These are phyloP conservation scores for Archegozetes longisetosus DNA, from an alignment of 1,140 invertebrate genomes.

Conservation along the genomic window DNA sequence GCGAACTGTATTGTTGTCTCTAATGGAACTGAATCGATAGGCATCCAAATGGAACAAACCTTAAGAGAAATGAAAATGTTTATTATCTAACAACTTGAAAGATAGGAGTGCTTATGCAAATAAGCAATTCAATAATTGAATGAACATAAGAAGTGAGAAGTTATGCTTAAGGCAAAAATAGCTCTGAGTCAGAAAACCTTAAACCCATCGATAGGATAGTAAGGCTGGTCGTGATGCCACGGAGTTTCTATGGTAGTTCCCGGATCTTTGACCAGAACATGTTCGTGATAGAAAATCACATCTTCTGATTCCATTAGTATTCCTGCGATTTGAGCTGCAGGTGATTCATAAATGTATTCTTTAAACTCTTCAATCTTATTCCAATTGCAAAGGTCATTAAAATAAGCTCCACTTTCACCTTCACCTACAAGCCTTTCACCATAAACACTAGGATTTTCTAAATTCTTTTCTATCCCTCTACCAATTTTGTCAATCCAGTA, in stretches of 20 bases:
- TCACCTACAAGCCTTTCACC: conserved; percentile 16
- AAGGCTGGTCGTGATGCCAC: conserved; percentile 27
- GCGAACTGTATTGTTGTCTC: conserved; percentile 23
- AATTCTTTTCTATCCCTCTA: conserved; percentile 17
- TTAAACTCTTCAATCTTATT: conserved; percentile 22
- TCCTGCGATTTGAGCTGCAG: conserved; percentile 22
- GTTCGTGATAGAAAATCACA: conserved; percentile 26
- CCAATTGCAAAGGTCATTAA: conserved; percentile 29
- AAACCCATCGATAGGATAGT: conserved; percentile 26
- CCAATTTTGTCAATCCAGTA: conserved; percentile 16
- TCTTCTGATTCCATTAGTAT: conserved; percentile 19
- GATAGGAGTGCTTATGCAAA: too few species aligned
- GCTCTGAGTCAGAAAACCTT: too few species aligned
- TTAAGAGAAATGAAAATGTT: conserved; percentile 8
- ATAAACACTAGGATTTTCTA: conserved; percentile 13
- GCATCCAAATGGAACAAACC: conserved; percentile 26
- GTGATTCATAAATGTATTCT: conserved; percentile 24
- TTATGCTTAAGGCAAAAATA: too few species aligned
- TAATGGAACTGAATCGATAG: conserved; percentile 22
- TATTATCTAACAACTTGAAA: background rate
- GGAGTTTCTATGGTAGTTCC: conserved; percentile 23
- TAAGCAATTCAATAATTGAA: background rate
- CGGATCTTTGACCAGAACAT: conserved; percentile 26
- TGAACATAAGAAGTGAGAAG: too few species aligned
- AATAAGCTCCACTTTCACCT: conserved; percentile 21